Percentiles rank a stretch among this genome's conserved stretches.
Conservation (phyloP, 1,140 invertebrate genomes). For the Magallana angulata region DNA sequence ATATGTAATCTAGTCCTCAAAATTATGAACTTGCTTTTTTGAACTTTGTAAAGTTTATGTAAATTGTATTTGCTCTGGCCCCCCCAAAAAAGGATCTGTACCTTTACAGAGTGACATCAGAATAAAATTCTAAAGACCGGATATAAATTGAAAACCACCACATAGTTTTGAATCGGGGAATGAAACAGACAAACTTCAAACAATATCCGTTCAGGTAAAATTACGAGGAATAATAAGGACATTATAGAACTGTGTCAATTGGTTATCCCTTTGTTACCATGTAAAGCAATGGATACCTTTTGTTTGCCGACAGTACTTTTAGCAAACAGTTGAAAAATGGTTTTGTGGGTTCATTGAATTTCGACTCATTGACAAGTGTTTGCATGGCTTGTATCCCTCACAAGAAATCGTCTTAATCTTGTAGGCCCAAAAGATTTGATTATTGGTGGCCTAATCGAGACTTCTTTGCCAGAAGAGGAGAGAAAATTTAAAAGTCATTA, state of each 20-base stretch:
- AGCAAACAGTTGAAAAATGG: constrained; percentile 12
- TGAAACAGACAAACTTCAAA: background rate
- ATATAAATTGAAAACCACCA: background rate
- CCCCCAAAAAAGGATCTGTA: too few species aligned
- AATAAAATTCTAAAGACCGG: background rate
- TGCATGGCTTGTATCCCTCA: background rate
- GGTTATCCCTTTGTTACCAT: background rate
- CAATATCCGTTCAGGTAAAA: background rate
- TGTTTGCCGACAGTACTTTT: background rate
- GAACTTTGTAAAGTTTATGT: too few species aligned
- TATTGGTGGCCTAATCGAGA: background rate
- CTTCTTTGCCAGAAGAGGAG: background rate
- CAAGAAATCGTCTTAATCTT: constrained; percentile 13
- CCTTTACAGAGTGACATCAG: too few species aligned
- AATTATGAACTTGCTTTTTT: too few species aligned
- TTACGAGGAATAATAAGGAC: background rate
- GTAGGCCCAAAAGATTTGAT: constrained; percentile 19
- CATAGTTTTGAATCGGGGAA: background rate
- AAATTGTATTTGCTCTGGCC: too few species aligned
- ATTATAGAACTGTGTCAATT: constrained; percentile 16
- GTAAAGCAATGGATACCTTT: background rate
- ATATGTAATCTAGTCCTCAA: too few species aligned
- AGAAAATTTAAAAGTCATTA: constrained; percentile 2
- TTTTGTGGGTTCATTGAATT: background rate
- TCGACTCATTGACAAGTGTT: constrained; percentile 17